These are phyloP conservation scores for Morus bassanus DNA, from an alignment of 2,797 vertebrate genomes.

Conservation along the genomic window DNA sequence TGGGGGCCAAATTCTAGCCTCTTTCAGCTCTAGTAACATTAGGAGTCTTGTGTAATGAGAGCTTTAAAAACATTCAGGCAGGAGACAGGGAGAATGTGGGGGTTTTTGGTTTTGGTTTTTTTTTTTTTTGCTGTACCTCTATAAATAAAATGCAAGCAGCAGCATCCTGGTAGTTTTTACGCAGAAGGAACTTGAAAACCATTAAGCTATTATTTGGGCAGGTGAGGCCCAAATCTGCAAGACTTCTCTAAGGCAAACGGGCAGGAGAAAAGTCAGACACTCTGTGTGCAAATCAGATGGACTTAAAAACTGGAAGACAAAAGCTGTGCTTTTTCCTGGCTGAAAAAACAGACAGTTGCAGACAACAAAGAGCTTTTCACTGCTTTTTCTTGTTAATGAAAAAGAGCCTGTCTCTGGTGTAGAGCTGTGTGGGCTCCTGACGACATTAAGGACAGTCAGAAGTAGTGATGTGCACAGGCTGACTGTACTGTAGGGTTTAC, in stretches of 20 bases:
- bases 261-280: neutral
- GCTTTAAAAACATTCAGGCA: neutral
- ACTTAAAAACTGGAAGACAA: neutral
- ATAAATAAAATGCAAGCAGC: neutral
- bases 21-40: neutral
- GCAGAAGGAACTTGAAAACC: neutral
- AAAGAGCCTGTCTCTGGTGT: neutral
- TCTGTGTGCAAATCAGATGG: neutral
- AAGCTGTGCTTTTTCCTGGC: neutral
- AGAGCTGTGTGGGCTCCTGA: neutral
- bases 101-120: neutral
- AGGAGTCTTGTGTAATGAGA: neutral
- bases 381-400: neutral
- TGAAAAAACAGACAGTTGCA: neutral
- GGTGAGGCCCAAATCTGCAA: neutral
- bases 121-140: neutral
- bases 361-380: neutral
- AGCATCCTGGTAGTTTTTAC: neutral
- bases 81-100: fast-evolving
- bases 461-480: neutral
- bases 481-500: fast-evolving
- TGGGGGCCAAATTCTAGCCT: neutral
- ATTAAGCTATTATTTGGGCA: neutral
- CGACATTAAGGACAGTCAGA: neutral
- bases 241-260: neutral